Percentiles rank a stretch among this genome's conserved stretches.
Evolutionary conservation across 2,888 invertebrate genomes (phyloP).

Genomic region (Flexamia atlantica): DNA sequence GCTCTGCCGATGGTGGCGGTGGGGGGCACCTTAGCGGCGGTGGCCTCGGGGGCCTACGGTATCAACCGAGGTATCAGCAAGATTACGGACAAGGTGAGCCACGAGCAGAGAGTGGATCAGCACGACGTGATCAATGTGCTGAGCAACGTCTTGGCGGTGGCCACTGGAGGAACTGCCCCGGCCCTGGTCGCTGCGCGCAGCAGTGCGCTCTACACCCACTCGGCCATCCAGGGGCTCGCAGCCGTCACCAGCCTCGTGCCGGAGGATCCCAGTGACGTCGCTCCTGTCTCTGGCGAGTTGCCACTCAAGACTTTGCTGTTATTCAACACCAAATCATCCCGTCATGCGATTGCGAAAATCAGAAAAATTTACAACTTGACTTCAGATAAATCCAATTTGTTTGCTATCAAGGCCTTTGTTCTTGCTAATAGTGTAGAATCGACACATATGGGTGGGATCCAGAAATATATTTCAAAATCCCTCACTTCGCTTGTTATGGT

Average conservation of each 20-base stretch:
- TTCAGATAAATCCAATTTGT: not conserved
- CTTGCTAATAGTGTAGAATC: not conserved
- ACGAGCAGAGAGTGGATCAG: not conserved
- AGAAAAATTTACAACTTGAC: not conserved
- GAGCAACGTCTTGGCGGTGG: not conserved
- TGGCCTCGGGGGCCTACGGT: not conserved
- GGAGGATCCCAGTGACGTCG: not conserved
- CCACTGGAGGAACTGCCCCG: not conserved
- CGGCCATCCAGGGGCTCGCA: not conserved
- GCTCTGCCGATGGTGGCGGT: not conserved
- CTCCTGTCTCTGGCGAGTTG: not conserved
- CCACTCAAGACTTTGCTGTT: not conserved
- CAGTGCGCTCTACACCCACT: not conserved
- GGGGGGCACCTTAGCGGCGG: not conserved
- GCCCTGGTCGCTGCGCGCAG: not conserved
- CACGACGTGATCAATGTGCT: not conserved
- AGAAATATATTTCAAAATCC: not conserved
- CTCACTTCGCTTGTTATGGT: not conserved
- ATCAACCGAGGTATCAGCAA: not conserved
- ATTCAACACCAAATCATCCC: not conserved
- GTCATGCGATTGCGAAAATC: not conserved
- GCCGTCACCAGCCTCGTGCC: not conserved
- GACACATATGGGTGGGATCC: not conserved
- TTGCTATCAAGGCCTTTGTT: not conserved
- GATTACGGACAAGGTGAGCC: not conserved